Conservation (phyloP, 2,113 vertebrate species). For the Otocyon megalotis region DNA sequence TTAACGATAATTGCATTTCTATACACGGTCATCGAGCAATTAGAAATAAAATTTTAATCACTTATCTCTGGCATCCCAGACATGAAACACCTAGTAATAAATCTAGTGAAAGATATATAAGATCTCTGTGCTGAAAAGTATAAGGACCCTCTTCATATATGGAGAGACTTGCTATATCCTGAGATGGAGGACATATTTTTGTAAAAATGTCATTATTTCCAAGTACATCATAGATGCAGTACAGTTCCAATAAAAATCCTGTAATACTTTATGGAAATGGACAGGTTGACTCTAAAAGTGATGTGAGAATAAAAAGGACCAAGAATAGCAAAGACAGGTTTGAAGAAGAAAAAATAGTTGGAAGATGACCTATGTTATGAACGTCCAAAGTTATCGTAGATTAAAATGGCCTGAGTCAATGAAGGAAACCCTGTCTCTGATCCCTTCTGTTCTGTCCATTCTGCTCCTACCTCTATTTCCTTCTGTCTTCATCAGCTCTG, state of each 20-base stretch:
- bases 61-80: not conserved
- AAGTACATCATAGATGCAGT: not conserved
- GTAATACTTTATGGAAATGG: not conserved
- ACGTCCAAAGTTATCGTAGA: not conserved
- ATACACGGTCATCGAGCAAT: not conserved
- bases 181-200: not conserved
- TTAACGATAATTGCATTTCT: not conserved
- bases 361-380: too few species aligned
- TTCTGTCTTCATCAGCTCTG: not conserved
- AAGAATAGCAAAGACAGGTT: not conserved
- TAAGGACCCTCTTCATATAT: not conserved
- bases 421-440: not conserved
- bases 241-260: not conserved
- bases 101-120: not conserved
- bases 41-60: not conserved
- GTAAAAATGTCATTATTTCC: not conserved
- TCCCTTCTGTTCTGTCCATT: not conserved
- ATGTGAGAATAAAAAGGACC: not conserved
- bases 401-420: too few species aligned
- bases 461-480: not conserved
- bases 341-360: not conserved
- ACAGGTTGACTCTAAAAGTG: not conserved
- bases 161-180: not conserved
- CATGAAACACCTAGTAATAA: not conserved
- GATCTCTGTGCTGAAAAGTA: not conserved